Conservation (phyloP, 2,888 invertebrate genomes). For the Campoletis raptor region DNA sequence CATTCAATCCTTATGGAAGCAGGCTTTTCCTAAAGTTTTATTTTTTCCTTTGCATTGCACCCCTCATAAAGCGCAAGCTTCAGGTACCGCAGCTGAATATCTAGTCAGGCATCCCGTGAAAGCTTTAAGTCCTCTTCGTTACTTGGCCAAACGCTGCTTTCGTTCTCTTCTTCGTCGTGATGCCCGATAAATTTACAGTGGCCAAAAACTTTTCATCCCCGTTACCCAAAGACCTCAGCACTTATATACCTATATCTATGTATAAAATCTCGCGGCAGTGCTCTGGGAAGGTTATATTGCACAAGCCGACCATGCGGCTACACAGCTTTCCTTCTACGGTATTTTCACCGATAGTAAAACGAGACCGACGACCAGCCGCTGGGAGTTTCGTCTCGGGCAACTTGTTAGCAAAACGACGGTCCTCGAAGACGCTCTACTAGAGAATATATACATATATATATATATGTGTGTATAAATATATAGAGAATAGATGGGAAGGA, state of each 20-base stretch:
- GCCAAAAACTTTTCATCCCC: constrained; percentile 66
- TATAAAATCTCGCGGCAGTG: background rate
- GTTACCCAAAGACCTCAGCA: background rate
- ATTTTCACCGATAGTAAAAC: constrained; percentile 35
- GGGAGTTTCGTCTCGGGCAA: constrained; percentile 60
- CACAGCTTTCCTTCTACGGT: constrained; percentile 33
- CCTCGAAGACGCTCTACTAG: constrained; percentile 13
- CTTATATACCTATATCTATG: background rate
- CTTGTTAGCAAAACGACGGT: constrained; percentile 66
- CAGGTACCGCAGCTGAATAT: background rate
- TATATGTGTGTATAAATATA: too few relatives aligned
- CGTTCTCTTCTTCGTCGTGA: constrained; percentile 30
- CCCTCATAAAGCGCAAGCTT: constrained; percentile 36
- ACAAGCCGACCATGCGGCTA: background rate
- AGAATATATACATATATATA: too few relatives aligned
- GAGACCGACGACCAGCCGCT: constrained; percentile 49
- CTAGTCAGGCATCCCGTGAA: constrained; percentile 27
- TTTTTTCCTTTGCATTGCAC: background rate
- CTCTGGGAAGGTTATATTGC: constrained; percentile 10
- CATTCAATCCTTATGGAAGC: constrained; percentile 22
- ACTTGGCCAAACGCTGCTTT: constrained; percentile 38
- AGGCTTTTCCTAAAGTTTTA: background rate
- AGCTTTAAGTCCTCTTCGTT: constrained; percentile 56
- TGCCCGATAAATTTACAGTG: constrained; percentile 63
- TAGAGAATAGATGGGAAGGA: background rate